phyloP scores from a whole-genome alignment of 2,888 invertebrate genomes.

The Caenorhabditis sinica region DNA sequence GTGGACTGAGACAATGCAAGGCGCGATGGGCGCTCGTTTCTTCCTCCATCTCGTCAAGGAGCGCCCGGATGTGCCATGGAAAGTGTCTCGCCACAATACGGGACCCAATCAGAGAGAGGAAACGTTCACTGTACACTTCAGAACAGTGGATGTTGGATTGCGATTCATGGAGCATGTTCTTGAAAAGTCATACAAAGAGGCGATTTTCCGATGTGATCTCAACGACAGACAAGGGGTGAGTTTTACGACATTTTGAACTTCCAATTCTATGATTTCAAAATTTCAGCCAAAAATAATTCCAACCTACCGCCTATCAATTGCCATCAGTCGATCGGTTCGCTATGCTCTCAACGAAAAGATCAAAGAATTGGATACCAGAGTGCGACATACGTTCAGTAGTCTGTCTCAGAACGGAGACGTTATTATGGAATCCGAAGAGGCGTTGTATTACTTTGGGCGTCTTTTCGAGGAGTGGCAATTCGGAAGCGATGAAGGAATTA shows the following conservation, averaged over 20 bases:
- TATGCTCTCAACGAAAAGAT: neutral
- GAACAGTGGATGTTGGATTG: neutral
- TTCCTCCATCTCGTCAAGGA: neutral
- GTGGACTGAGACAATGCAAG: neutral
- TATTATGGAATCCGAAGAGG: conserved; percentile 6
- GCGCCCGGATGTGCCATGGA: conserved; percentile 33
- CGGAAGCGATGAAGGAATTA: neutral
- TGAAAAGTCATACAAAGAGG: neutral
- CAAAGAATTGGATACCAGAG: neutral
- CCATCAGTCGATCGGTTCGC: conserved; percentile 12
- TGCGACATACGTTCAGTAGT: conserved; percentile 2
- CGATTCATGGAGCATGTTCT: neutral
- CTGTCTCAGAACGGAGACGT: conserved; percentile 10
- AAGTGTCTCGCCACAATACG: neutral
- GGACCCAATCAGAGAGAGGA: neutral
- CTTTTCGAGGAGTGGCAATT: conserved; percentile 12
- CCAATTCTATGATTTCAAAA: neutral
- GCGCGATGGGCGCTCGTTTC: conserved; percentile 1
- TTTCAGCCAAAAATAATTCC: conserved; percentile 33
- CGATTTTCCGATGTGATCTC: neutral
- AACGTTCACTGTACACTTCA: conserved; percentile 14
- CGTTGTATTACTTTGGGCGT: neutral
- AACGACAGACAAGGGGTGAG: neutral
- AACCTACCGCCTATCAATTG: neutral
- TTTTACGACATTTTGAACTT: too few species aligned